Percentiles rank a stretch among this genome's conserved stretches.
Evolutionary conservation across 1,140 invertebrate genomes (phyloP).

Genomic region (Campoletis sonorensis): DNA sequence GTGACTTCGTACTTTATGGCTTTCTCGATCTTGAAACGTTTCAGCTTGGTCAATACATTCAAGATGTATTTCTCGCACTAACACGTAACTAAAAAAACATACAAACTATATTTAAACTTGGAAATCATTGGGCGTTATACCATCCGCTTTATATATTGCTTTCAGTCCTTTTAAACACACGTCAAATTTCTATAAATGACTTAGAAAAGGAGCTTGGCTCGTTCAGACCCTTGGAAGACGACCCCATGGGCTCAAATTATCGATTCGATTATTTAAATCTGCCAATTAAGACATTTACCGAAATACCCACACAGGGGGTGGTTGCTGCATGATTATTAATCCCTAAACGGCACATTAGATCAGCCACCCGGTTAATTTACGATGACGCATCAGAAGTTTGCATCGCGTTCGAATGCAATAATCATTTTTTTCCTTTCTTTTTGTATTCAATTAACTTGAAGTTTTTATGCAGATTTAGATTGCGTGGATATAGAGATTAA

Average conservation of each 20-base stretch:
- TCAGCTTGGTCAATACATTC: not conserved
- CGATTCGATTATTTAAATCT: conserved; percentile 41
- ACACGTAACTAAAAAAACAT: not conserved
- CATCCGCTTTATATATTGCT: not conserved
- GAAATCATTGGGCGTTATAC: not conserved
- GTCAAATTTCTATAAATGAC: not conserved
- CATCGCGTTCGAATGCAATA: too few species aligned
- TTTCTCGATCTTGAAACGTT: conserved; percentile 25
- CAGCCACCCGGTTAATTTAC: too few species aligned
- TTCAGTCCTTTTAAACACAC: not conserved
- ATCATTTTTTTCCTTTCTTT: too few species aligned
- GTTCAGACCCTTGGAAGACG: not conserved
- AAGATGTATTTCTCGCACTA: not conserved
- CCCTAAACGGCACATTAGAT: too few species aligned
- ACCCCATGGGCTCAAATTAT: conserved; percentile 35
- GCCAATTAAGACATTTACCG: conserved; percentile 40
- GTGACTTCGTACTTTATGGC: conserved; percentile 26
- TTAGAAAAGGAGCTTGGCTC: too few species aligned
- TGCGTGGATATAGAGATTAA: too few species aligned
- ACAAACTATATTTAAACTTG: not conserved
- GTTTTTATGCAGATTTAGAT: too few species aligned
- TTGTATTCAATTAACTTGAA: too few species aligned
- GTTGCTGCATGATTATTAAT: too few species aligned
- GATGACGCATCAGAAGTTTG: too few species aligned
- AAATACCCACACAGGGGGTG: not conserved